phyloP scores from a whole-genome alignment of 2,113 vertebrate species.

The Prolemur simus region DNA sequence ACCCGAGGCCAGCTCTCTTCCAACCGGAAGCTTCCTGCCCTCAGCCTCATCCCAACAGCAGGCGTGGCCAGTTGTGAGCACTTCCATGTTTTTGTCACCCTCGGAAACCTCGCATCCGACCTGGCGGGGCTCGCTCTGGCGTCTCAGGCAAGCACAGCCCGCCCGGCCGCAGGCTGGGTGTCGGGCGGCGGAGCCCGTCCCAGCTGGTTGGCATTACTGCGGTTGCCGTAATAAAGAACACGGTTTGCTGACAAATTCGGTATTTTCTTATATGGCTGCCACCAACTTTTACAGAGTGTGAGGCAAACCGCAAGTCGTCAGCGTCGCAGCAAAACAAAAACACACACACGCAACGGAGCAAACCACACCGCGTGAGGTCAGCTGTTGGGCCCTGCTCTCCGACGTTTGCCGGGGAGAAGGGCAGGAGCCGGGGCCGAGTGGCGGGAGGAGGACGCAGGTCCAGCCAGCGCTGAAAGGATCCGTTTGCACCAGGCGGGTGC shows the following conservation, averaged over 20 bases:
- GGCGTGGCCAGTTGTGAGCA: fast-evolving
- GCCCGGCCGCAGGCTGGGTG: not conserved
- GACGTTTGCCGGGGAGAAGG: not conserved
- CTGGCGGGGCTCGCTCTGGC: not conserved
- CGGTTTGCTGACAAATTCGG: not conserved
- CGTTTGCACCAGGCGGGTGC: not conserved
- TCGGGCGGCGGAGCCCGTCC: not conserved
- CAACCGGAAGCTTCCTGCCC: not conserved
- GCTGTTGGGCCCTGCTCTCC: not conserved
- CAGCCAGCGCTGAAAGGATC: fast-evolving
- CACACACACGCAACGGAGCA: not conserved
- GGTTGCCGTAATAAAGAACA: not conserved
- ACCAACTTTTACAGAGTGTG: slow-evolving; percentile 19
- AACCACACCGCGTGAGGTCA: not conserved
- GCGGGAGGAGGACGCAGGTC: not conserved
- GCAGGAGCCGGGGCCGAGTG: not conserved
- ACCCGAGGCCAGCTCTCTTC: not conserved
- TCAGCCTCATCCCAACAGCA: too few relatives aligned
- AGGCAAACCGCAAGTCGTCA: slow-evolving; percentile 30
- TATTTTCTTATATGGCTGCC: not conserved
- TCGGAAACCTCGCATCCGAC: fast-evolving
- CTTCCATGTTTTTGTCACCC: not conserved
- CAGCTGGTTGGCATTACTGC: slow-evolving; percentile 28
- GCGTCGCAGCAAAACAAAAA: fast-evolving
- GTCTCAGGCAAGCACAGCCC: not conserved